Base-by-base conservation (phyloP, 2,797 vertebrate genomes). In the Meriones psammophilus region DNA sequence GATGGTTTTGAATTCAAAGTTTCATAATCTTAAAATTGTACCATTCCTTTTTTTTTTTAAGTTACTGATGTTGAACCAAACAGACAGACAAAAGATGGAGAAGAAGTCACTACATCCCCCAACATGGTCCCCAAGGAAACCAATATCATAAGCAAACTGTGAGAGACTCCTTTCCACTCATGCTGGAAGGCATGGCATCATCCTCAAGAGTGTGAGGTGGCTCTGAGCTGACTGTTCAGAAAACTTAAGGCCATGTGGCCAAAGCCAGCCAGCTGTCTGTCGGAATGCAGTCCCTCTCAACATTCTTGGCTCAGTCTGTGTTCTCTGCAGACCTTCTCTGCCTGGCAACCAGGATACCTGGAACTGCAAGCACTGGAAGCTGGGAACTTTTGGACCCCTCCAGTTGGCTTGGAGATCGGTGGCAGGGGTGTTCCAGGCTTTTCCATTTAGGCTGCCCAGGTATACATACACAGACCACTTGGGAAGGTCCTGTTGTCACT, bases 71-170 rank as follows among this genome's bases (percentile, higher is more conserved):
- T 95, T 98, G 93, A 98, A 97, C 76, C 42, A 0, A 98, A 81
- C 87, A 97, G n/a, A 79, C 68, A 90, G 77, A 88, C 22, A 84
- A 86, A 93, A 92, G n/a, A 83, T 39, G 95, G 95, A 91, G 92
- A 42, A 42, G 3, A 97, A 87, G 89, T 93, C 96, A 64, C 93
- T 18, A 39, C 95, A 83, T 97, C 96, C 92, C 92, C 88, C 96
- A 96, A 98, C 97, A 98, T 95, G 4, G 8, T 88, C 90, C 92
- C 96, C 97, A 96, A 92, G 97, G 97, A 97, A 96, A 85, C 73
- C 92, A 97, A 98, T 95, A 91, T 89, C 64, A 97, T 97, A 97
- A 98, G 97, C 94, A 97, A 93, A 96, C 92, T 91, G 92, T 97
- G 96, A 97, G 79, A 97, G 93, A 96, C 84, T 97, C 94, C 96